A percentile compares a stretch with the other conserved stretches of the same genome.
phyloP scores from a whole-genome alignment of 1,140 invertebrate genomes.

The Neodiprion lecontei region DNA sequence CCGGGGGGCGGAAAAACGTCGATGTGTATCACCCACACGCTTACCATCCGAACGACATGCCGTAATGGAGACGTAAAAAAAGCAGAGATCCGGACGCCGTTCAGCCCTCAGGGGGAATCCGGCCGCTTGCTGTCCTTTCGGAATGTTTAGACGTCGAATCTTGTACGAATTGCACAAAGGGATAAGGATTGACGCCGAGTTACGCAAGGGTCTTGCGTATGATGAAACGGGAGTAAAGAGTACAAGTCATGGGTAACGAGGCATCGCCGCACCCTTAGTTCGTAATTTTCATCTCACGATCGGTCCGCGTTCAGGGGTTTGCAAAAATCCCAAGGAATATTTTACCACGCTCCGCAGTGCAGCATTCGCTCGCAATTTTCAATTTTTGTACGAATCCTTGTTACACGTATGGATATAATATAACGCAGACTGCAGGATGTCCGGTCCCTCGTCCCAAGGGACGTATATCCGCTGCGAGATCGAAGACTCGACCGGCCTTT shows the following conservation, averaged over 20 bases:
- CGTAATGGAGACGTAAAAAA: not conserved
- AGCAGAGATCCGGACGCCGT: not conserved
- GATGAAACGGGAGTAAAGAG: too few relatives aligned
- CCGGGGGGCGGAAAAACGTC: not conserved
- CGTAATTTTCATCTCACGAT: too few relatives aligned
- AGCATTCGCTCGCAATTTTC: too few relatives aligned
- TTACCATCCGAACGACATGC: too few relatives aligned
- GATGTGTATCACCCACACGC: not conserved
- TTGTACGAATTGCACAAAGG: not conserved
- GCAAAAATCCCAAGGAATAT: too few relatives aligned
- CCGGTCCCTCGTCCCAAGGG: not conserved
- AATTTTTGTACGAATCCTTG: too few relatives aligned
- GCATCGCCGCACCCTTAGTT: too few relatives aligned
- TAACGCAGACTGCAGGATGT: too few relatives aligned
- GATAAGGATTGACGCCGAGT: not conserved
- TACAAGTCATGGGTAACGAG: too few relatives aligned
- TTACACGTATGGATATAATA: too few relatives aligned
- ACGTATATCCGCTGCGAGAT: not conserved
- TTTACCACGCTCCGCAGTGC: too few relatives aligned
- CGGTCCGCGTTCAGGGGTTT: too few relatives aligned
- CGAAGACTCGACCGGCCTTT: slow-evolving; percentile 4
- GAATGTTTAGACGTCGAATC: not conserved
- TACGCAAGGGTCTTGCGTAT: not conserved
- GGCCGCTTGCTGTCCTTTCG: not conserved
- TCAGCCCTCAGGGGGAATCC: not conserved